A percentile compares a stretch with the other conserved stretches of the same genome.
Evolutionary conservation across 2,888 invertebrate species (phyloP).

Genomic region (Prosopocoilus inquinatus): DNA sequence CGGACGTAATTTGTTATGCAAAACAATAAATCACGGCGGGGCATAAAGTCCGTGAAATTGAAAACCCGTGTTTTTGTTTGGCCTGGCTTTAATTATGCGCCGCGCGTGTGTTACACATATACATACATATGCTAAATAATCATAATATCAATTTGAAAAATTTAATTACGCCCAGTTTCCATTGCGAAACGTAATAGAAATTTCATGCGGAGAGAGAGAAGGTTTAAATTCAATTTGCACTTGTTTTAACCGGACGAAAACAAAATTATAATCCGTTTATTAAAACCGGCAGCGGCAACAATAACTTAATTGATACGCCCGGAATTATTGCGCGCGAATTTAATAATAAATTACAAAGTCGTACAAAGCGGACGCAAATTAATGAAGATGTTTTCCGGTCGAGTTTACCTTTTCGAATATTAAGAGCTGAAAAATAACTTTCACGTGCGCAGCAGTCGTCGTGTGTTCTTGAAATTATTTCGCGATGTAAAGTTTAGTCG

Average conservation of each 20-base stretch:
- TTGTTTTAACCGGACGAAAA: background rate
- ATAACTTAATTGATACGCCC: constrained; percentile 7
- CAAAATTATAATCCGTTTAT: constrained; percentile 3
- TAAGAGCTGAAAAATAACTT: too few species aligned
- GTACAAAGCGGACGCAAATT: background rate
- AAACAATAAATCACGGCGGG: too few species aligned
- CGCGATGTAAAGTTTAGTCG: background rate
- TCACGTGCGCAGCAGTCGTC: too few species aligned
- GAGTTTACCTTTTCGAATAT: too few species aligned
- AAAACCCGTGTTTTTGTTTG: background rate
- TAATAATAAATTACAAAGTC: background rate
- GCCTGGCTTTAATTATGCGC: background rate
- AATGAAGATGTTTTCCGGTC: background rate
- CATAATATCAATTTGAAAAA: constrained; percentile 1
- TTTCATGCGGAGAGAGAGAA: background rate
- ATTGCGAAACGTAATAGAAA: background rate
- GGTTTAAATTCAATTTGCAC: background rate
- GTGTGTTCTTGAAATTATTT: too few species aligned
- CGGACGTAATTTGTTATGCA: too few species aligned
- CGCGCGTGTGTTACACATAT: background rate
- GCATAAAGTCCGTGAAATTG: too few species aligned
- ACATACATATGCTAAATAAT: background rate
- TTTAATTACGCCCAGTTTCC: background rate
- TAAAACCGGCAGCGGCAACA: background rate
- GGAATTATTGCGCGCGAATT: background rate